Conservation (phyloP, 2,113 vertebrate species). For the Spea multiplicata region DNA sequence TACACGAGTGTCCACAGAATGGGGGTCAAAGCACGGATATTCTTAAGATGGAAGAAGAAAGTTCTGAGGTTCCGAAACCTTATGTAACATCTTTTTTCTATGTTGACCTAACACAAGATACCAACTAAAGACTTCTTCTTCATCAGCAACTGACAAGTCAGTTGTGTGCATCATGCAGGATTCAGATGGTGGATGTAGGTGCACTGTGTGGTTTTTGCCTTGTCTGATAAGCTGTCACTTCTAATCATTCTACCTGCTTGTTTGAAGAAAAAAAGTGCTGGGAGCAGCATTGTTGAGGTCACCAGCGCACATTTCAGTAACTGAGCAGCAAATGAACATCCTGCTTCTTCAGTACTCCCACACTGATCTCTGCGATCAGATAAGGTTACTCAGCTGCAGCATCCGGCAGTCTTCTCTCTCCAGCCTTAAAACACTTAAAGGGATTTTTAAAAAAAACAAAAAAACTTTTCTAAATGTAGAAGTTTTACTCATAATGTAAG, state of each 20-base stretch:
- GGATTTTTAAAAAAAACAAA: neutral
- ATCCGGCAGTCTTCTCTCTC: neutral
- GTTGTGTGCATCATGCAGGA: neutral
- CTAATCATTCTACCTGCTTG: neutral
- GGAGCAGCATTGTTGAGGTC: constrained; percentile 16
- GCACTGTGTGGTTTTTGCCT: neutral
- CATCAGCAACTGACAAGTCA: neutral
- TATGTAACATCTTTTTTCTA: no score
- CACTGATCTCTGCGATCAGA: constrained; percentile 19
- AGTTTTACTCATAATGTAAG: no score
- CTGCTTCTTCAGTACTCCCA: constrained; percentile 30
- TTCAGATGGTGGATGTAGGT: neutral
- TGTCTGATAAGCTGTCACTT: neutral
- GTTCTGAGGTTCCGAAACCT: no score
- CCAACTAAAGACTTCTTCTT: neutral
- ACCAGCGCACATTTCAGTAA: constrained; percentile 30
- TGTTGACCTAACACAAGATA: no score
- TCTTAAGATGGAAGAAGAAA: no score
- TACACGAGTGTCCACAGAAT: no score
- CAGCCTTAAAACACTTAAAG: neutral
- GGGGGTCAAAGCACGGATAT: no score
- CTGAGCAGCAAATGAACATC: constrained; percentile 18
- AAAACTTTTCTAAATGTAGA: no score
- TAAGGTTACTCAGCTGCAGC: constrained; percentile 33
- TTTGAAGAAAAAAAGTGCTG: neutral